A percentile compares a stretch with the other conserved stretches of the same genome.
phyloP scores from a whole-genome alignment of 2,113 vertebrate genomes.

The Scolopax mira region DNA sequence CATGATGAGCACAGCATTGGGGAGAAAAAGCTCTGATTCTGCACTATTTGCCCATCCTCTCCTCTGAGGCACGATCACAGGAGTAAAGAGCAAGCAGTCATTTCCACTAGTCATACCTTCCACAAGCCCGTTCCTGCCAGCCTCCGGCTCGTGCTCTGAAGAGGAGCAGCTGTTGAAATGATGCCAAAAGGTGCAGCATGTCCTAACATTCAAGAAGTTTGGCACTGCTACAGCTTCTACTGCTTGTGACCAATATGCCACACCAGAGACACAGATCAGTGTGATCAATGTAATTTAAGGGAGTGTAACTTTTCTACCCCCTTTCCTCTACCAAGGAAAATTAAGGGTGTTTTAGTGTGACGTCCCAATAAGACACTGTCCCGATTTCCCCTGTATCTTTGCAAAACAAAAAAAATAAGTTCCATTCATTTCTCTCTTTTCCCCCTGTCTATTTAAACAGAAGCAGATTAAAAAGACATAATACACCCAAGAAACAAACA shows the following conservation, averaged over 20 bases:
- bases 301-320: background rate
- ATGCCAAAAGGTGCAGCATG: conserved; percentile 21
- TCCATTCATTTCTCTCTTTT: background rate
- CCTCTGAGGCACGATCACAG: background rate
- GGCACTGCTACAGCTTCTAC: background rate
- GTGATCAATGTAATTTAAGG: background rate
- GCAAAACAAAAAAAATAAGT: background rate
- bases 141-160: background rate
- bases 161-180: background rate
- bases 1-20: background rate
- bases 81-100: background rate
- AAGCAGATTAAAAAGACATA: background rate
- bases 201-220: background rate
- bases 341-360: background rate
- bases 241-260: background rate
- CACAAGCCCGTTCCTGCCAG: conserved; percentile 31
- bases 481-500: background rate
- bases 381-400: background rate
- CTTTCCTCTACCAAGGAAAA: background rate
- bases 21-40: rapidly evolving
- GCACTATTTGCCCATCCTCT: background rate
- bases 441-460: background rate
- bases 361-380: rapidly evolving
- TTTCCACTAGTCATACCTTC: conserved; percentile 25
- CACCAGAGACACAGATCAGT: background rate